Evolutionary conservation across 2,797 vertebrate genomes (phyloP).

Genomic region (Helarctos malayanus): DNA sequence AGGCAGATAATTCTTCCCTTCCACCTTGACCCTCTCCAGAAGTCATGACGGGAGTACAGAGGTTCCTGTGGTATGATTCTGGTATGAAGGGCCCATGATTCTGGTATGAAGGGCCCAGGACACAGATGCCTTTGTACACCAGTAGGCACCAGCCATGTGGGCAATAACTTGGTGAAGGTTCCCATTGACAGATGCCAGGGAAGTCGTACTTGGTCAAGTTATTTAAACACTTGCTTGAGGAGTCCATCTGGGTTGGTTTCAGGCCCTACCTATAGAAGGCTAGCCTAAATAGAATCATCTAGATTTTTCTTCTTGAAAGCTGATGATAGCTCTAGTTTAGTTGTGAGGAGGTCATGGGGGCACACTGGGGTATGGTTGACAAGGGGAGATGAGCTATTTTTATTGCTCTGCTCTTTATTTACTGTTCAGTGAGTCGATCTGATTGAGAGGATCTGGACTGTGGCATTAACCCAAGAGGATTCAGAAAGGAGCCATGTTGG

Average conservation of each 20-base stretch:
- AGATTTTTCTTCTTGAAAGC: neutral
- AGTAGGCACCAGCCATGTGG: neutral
- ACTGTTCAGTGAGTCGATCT: slow-evolving; percentile 30
- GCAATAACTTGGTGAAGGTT: neutral
- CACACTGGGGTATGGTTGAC: neutral
- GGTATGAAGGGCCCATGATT: neutral
- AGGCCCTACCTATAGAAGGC: neutral
- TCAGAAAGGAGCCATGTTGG: slow-evolving; percentile 65
- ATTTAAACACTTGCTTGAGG: neutral
- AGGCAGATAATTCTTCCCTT: neutral
- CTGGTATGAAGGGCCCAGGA: neutral
- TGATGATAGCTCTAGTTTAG: neutral
- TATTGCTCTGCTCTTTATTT: neutral
- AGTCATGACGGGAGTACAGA: neutral
- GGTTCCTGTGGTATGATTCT: neutral
- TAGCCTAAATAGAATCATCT: neutral
- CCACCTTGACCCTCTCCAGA: neutral
- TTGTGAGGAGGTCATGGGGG: neutral
- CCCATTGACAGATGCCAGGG: neutral
- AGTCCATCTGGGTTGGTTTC: neutral
- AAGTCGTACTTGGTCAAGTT: neutral
- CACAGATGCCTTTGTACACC: neutral
- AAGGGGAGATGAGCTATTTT: neutral
- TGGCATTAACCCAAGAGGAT: slow-evolving; percentile 60
- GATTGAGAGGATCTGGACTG: slow-evolving; percentile 57